Base-by-base conservation (phyloP, 2,113 vertebrate species). In the Amblyopsis rosae region DNA sequence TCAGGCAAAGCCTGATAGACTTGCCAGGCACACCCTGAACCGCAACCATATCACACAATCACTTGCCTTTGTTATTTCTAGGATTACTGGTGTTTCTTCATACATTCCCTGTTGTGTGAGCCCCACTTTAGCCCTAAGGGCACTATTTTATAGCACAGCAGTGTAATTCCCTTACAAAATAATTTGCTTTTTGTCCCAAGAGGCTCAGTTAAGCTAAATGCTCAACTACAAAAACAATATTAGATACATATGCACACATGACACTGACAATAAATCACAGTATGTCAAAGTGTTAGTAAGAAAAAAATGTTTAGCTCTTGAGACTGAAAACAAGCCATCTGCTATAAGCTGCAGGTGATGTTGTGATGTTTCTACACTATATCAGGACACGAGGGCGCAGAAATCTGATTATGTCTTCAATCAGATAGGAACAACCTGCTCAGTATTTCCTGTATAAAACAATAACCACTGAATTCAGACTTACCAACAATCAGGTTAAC, bases 11-110 rank as follows among this genome's bases (percentile, higher is more conserved):
- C 81, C 73, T 77, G 88, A 81, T 67, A 76, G 83, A 79, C 15
- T 41, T 78, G 83, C 56, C 65, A 19, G 85, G 17, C 87, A 82
- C 86, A 67, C 88, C 90, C 80, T 78, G 72, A 82, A 55, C 81
- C 70, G 77, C 83, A 87, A 89, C 85, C 48, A 81, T 80, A 77
- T 79, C 65, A 4, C 73, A 74, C 68, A 51, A 41, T 81, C 32
- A 6, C 59, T 58, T 32, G n/a, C 33, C 64, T 79, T 89, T 87
- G 81, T 88, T 77, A 49, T 11, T 26, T 58, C 73, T 13, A 55
- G 63, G 19, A 49, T 48, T 48, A 32, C 19, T 57, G 61, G 32
- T 67, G 71, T 76, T 79, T 70, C 58, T 71, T 72, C 63, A 48
- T 12, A 41, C 41, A 8, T 70, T 80, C 58, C 41, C 58, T 81